phyloP scores from a whole-genome alignment of 2,888 invertebrate species.

The Hyles lineata region DNA sequence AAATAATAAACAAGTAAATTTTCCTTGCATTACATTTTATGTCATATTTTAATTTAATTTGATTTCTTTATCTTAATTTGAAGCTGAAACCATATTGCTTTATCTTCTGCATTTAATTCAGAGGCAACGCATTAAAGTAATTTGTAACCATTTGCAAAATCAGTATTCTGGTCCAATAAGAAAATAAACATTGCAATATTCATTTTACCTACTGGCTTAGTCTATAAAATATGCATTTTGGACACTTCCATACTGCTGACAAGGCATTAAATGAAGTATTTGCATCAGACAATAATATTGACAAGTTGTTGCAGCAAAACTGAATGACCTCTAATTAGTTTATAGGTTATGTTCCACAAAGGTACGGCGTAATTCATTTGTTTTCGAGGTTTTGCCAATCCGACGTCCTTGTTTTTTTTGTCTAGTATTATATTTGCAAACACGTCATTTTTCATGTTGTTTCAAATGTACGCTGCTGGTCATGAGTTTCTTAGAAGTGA shows the following conservation, averaged over 20 bases:
- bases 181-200: neutral
- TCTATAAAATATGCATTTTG: neutral
- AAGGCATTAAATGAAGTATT: neutral
- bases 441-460: neutral
- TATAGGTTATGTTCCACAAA: neutral
- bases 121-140: no score
- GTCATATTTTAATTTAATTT: no score
- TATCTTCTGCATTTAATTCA: no score
- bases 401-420: neutral
- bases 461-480: no score
- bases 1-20: no score
- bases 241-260: neutral
- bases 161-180: neutral
- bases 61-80: no score
- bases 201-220: neutral
- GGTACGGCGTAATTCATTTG: neutral
- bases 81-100: no score
- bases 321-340: slow-evolving; percentile 6
- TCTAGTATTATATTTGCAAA: neutral
- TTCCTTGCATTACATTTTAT: no score
- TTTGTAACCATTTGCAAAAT: no score
- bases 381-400: slow-evolving; percentile 5
- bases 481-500: no score
- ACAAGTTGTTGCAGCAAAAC: slow-evolving; percentile 1
- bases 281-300: neutral